A percentile compares a stretch with the other conserved stretches of the same genome.
These are phyloP conservation scores for Rhopalosiphum nymphaeae DNA, from an alignment of 2,888 invertebrate genomes.

Conservation along the genomic window DNA sequence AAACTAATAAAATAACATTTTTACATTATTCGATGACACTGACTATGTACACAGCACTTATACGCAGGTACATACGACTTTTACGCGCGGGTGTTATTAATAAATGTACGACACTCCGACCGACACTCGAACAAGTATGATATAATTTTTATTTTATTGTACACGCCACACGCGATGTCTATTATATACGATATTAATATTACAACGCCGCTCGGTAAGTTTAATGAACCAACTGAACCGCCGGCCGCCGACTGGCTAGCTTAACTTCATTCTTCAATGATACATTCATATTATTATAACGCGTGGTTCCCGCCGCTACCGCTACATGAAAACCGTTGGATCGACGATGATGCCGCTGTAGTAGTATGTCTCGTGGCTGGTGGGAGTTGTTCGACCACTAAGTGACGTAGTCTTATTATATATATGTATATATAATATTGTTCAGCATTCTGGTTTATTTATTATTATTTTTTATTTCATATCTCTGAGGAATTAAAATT, in stretches of 20 bases:
- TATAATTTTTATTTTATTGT: neutral
- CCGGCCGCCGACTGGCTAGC: conserved; percentile 2
- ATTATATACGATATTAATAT: neutral
- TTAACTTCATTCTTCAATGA: conserved; percentile 10
- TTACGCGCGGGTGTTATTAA: neutral
- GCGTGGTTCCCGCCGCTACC: conserved; percentile 10
- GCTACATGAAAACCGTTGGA: conserved; percentile 37
- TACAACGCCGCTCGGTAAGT: neutral
- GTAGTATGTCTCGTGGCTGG: neutral
- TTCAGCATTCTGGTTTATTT: neutral
- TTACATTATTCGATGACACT: neutral
- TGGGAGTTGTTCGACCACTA: conserved; percentile 29
- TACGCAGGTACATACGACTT: neutral
- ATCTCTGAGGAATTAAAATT: neutral
- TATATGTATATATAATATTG: neutral
- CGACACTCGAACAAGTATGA: neutral
- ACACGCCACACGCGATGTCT: neutral
- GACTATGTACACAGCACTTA: neutral
- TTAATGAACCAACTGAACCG: conserved; percentile 27
- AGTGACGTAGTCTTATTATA: neutral
- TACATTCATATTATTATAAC: neutral
- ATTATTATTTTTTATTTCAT: neutral
- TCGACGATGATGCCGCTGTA: neutral
- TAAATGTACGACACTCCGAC: neutral
- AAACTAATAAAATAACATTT: neutral